Evolutionary conservation across 2,888 invertebrate genomes (phyloP).

Genomic region (Idaea straminata): DNA sequence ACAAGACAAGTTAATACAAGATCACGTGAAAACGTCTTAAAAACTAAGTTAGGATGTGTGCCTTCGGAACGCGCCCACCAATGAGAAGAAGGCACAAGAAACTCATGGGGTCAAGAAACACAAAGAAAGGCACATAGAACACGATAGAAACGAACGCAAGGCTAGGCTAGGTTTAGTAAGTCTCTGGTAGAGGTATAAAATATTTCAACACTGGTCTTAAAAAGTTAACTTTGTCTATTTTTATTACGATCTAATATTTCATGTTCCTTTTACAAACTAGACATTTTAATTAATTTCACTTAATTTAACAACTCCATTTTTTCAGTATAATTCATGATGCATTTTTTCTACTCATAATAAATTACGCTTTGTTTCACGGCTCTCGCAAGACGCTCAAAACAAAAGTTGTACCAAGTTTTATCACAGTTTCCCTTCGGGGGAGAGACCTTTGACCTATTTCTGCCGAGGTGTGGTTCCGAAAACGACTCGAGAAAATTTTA

Average conservation of each 20-base stretch:
- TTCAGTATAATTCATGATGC: constrained; percentile 19
- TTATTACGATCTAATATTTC: constrained; percentile 8
- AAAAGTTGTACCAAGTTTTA: constrained; percentile 75
- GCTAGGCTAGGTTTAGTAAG: too few species aligned
- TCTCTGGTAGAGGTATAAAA: too few species aligned
- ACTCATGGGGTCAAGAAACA: too few species aligned
- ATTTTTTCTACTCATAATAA: constrained; percentile 26
- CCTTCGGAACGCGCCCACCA: too few species aligned
- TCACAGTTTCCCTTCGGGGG: constrained; percentile 59
- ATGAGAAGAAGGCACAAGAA: too few species aligned
- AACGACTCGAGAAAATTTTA: constrained; percentile 12
- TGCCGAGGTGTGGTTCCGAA: constrained; percentile 45
- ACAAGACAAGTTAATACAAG: too few species aligned
- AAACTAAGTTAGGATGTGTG: too few species aligned
- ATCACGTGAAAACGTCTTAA: too few species aligned
- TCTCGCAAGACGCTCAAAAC: constrained; percentile 71
- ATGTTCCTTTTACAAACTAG: neutral
- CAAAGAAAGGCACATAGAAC: too few species aligned
- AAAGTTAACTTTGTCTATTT: constrained; percentile 13
- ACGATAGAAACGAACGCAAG: too few species aligned
- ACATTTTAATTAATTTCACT: neutral
- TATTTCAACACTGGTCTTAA: too few species aligned
- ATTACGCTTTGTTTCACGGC: constrained; percentile 42
- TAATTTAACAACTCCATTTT: constrained; percentile 2
- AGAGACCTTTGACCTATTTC: constrained; percentile 75